Evolutionary conservation across 2,113 vertebrate species (phyloP).

Genomic region (Mobula hypostoma): DNA sequence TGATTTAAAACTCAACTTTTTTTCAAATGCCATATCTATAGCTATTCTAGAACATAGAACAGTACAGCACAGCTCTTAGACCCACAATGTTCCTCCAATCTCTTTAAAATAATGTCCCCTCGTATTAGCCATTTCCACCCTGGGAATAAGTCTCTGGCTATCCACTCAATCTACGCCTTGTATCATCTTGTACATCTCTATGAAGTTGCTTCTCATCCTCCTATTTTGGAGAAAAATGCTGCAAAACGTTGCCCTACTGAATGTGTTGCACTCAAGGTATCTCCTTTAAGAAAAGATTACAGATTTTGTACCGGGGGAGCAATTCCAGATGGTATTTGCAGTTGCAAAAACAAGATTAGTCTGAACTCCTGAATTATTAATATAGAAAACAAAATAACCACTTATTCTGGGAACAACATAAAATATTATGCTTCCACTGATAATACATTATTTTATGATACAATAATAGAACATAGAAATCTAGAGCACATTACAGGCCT

Average conservation of each 20-base stretch:
- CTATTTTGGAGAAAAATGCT: background rate
- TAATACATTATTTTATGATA: constrained; percentile 4
- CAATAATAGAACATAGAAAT: no score
- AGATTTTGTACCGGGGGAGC: background rate
- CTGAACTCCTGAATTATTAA: background rate
- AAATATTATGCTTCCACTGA: background rate
- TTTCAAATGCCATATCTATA: background rate
- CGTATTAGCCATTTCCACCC: no score
- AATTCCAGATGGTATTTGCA: background rate
- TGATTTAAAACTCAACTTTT: background rate
- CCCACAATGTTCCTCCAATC: no score
- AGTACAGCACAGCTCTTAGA: no score
- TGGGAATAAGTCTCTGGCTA: no score
- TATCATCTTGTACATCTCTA: no score
- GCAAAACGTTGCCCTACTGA: background rate
- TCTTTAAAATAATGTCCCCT: no score
- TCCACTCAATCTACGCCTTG: no score
- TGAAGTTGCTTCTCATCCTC: no score
- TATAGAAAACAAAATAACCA: background rate
- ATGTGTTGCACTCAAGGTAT: background rate
- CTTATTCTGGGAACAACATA: background rate
- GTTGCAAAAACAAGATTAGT: background rate
- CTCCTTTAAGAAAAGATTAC: background rate
- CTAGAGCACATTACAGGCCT: no score
- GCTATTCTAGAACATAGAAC: no score